Evolutionary conservation across 1,140 invertebrate species (phyloP).

Genomic region (Amyelois transitella): DNA sequence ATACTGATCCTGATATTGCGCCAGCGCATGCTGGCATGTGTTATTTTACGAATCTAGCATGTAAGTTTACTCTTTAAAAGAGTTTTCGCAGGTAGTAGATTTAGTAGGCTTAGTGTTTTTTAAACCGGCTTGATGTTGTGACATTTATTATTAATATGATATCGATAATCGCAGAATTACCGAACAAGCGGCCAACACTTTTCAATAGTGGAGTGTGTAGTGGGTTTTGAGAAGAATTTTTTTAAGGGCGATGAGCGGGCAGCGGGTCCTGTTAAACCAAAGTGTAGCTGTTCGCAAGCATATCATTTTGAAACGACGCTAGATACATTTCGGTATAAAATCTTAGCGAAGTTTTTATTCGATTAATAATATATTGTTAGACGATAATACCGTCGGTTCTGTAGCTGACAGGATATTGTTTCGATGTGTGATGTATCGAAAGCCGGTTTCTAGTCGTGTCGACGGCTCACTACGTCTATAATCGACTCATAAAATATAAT

Average conservation of each 20-base stretch:
- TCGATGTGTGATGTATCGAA: slow-evolving; percentile 20
- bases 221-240: slow-evolving; percentile 51
- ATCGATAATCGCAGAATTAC: slow-evolving; percentile 51
- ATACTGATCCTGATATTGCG: slow-evolving; percentile 65
- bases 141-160: slow-evolving; percentile 73
- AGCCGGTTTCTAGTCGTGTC: slow-evolving; percentile 57
- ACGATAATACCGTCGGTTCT: slow-evolving; percentile 61
- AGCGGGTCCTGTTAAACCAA: slow-evolving; percentile 55
- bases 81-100: slow-evolving; percentile 75
- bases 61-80: slow-evolving; percentile 75
- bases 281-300: slow-evolving; percentile 71
- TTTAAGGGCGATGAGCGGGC: slow-evolving; percentile 42
- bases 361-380: slow-evolving; percentile 68
- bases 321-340: slow-evolving; percentile 70
- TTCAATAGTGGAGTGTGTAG: slow-evolving; percentile 72
- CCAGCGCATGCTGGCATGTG: slow-evolving; percentile 41
- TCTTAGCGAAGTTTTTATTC: slow-evolving; percentile 68
- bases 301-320: slow-evolving; percentile 70
- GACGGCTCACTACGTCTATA: slow-evolving; percentile 28
- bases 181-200: slow-evolving; percentile 61
- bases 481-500: slow-evolving; percentile 7
- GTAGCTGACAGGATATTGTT: slow-evolving; percentile 34
- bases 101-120: slow-evolving; percentile 76
- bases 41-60: slow-evolving; percentile 71
- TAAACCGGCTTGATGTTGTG: slow-evolving; percentile 76